These are phyloP conservation scores for Pelosia muscerda DNA, from an alignment of 2,888 invertebrate genomes.

Conservation along the genomic window DNA sequence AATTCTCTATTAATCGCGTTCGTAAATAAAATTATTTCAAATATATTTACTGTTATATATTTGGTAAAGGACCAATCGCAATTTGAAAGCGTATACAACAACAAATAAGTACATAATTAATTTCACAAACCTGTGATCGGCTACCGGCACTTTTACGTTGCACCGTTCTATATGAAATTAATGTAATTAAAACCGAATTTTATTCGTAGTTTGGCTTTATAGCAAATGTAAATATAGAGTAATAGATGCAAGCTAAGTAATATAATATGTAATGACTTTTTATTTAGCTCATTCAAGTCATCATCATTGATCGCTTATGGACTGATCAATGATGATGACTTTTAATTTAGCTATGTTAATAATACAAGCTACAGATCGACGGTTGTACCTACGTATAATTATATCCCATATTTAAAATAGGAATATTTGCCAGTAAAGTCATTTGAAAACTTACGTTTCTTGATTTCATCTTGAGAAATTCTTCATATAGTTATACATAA, in stretches of 20 bases:
- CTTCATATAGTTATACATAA: not conserved
- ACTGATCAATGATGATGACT: too few species aligned
- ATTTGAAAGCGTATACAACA: too few species aligned
- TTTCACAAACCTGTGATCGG: not conserved
- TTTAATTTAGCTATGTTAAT: not conserved
- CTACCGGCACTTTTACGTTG: constrained; percentile 7
- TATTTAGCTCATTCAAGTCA: too few species aligned
- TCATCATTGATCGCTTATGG: too few species aligned
- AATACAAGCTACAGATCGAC: not conserved
- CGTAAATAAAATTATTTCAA: too few species aligned
- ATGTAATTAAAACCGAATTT: constrained; percentile 42
- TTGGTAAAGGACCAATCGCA: too few species aligned
- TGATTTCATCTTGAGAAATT: not conserved
- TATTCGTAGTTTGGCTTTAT: constrained; percentile 44
- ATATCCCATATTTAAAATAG: not conserved
- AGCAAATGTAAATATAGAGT: constrained; percentile 29
- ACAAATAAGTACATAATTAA: not conserved
- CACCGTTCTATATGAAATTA: constrained; percentile 25
- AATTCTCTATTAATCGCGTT: too few species aligned
- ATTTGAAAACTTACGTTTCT: not conserved
- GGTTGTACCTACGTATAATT: not conserved
- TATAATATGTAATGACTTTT: not conserved
- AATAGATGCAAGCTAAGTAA: not conserved
- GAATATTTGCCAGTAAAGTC: not conserved
- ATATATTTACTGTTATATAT: too few species aligned